phyloP scores from a whole-genome alignment of 2,797 vertebrate genomes.

The Helostoma temminkii region DNA sequence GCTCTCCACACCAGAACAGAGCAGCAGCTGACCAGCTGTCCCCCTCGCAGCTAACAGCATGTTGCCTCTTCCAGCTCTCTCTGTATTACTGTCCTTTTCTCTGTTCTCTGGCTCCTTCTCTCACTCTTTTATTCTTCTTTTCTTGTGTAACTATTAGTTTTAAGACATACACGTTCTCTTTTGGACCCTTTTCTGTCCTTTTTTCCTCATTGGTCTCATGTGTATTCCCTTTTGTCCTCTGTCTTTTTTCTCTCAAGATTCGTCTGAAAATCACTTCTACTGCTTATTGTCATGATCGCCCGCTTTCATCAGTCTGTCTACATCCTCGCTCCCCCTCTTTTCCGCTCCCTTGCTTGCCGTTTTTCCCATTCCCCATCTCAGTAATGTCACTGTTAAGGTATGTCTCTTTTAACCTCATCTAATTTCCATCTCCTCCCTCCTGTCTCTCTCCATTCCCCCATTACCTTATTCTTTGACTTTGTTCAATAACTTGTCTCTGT shows the following conservation, averaged over 20 bases:
- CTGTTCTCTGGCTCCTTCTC: slow-evolving; percentile 4
- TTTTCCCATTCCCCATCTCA: slow-evolving; percentile 6
- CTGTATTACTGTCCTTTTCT: slow-evolving; percentile 34
- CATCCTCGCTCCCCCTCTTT: no score
- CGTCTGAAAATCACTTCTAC: neutral
- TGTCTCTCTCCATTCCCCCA: slow-evolving; percentile 6
- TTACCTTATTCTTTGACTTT: slow-evolving; percentile 37
- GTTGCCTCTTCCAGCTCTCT: slow-evolving; percentile 63
- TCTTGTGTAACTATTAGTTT: neutral
- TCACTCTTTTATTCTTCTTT: slow-evolving; percentile 1
- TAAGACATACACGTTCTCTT: neutral
- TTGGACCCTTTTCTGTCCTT: neutral
- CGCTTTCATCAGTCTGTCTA: slow-evolving; percentile 7
- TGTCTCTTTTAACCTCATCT: slow-evolving; percentile 38
- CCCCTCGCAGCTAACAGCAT: slow-evolving; percentile 70
- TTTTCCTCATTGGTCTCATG: neutral
- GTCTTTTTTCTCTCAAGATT: neutral
- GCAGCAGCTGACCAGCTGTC: slow-evolving; percentile 79
- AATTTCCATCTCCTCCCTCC: slow-evolving; percentile 27
- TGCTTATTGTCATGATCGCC: neutral
- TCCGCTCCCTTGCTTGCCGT: neutral
- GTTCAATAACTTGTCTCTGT: slow-evolving; percentile 16
- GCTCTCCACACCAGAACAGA: slow-evolving; percentile 74
- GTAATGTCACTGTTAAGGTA: slow-evolving; percentile 30
- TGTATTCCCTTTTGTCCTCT: neutral